A percentile compares a stretch with the other conserved stretches of the same genome.
These are phyloP conservation scores for Drosophila parthenogenetica DNA, from an alignment of 2,888 invertebrate genomes.

Conservation along the genomic window DNA sequence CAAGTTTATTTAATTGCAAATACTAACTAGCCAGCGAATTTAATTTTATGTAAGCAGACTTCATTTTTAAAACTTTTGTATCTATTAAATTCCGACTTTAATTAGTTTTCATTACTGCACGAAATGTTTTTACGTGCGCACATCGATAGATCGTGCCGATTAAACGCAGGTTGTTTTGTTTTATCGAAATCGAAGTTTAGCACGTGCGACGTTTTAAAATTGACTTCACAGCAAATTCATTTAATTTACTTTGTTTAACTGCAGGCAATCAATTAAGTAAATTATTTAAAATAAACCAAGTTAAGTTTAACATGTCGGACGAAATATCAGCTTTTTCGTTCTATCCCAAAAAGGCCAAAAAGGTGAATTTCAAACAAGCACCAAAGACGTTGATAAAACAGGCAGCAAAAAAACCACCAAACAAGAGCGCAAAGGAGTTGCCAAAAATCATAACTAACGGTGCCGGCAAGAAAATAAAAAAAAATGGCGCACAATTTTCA, in stretches of 20 bases:
- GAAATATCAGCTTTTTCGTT: constrained; percentile 30
- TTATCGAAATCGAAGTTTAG: neutral
- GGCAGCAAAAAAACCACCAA: neutral
- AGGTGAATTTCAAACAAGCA: neutral
- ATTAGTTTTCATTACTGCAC: no score
- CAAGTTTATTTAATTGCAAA: no score
- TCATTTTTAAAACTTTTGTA: no score
- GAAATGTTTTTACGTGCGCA: neutral
- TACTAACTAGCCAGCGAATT: no score
- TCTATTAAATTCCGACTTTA: no score
- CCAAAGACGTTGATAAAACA: neutral
- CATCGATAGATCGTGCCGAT: neutral
- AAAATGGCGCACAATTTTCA: neutral
- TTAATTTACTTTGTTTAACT: neutral
- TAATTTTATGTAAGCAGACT: no score
- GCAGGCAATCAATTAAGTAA: neutral
- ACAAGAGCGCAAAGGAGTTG: neutral
- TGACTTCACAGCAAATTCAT: neutral
- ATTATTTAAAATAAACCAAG: no score
- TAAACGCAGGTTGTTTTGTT: neutral
- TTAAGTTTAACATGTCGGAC: constrained; percentile 10
- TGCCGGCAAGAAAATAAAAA: neutral
- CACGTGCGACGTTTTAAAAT: constrained; percentile 1
- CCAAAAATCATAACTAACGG: constrained; percentile 17
- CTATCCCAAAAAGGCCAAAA: constrained; percentile 14